A percentile compares a stretch with the other conserved stretches of the same genome.
Conservation (phyloP, 2,113 vertebrate genomes). For the Microcebus tavaratra region DNA sequence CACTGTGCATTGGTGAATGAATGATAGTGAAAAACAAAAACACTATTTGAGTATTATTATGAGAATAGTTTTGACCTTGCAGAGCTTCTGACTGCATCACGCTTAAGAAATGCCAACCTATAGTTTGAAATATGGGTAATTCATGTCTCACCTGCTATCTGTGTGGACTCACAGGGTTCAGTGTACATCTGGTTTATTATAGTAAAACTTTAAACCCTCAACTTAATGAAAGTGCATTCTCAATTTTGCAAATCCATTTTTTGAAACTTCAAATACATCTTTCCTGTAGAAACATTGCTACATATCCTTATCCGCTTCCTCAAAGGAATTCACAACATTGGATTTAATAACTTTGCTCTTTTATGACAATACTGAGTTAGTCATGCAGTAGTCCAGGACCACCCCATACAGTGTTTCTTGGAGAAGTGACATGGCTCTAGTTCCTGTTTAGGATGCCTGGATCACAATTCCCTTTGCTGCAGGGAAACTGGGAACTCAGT, state of each 20-base stretch:
- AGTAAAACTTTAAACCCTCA: neutral
- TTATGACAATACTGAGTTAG: no score
- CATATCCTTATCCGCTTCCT: neutral
- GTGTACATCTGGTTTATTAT: neutral
- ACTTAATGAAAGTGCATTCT: neutral
- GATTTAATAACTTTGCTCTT: neutral
- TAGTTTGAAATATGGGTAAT: neutral
- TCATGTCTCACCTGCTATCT: neutral
- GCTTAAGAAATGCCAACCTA: neutral
- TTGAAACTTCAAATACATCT: neutral
- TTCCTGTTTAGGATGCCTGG: neutral
- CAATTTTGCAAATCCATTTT: neutral
- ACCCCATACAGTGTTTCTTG: neutral
- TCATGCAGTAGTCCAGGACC: fast-evolving
- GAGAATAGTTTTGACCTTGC: neutral
- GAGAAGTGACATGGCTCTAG: neutral
- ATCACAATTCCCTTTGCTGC: neutral
- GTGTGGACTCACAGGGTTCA: neutral
- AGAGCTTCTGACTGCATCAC: neutral
- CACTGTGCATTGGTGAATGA: neutral
- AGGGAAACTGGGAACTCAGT: neutral
- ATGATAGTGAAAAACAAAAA: neutral
- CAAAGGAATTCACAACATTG: neutral
- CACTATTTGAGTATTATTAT: neutral
- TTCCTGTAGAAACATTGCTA: neutral